A percentile compares a stretch with the other conserved stretches of the same genome.
These are phyloP conservation scores for Habroteleia sp. DNA, from an alignment of 2,888 invertebrate species.

Conservation along the genomic window DNA sequence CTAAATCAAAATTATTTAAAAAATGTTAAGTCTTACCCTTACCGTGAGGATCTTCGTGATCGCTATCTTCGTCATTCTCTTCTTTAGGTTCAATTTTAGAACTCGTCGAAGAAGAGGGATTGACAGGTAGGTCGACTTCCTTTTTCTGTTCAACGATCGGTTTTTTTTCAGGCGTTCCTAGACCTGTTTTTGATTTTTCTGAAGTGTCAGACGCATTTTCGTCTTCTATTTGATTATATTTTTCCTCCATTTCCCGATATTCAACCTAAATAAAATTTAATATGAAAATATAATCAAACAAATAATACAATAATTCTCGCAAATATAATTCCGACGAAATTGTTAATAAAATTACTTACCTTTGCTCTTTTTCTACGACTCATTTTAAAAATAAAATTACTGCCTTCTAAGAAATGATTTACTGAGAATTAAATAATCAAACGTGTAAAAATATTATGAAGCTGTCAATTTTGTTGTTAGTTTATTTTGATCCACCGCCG, in stretches of 20 bases:
- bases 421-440: neutral
- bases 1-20: constrained; percentile 45
- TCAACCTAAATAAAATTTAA: constrained; percentile 82
- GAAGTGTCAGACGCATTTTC: constrained; percentile 85
- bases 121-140: constrained; percentile 82
- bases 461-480: constrained; percentile 49
- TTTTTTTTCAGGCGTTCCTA: constrained; percentile 79
- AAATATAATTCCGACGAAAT: no score
- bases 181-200: constrained; percentile 84
- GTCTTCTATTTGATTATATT: constrained; percentile 84
- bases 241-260: constrained; percentile 86
- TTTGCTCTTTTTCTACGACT: constrained; percentile 84
- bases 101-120: constrained; percentile 82
- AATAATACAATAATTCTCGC: neutral
- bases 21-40: constrained; percentile 68
- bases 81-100: constrained; percentile 81
- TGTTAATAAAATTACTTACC: constrained; percentile 74
- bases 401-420: no score
- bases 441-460: constrained; percentile 31
- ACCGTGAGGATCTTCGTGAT: constrained; percentile 85
- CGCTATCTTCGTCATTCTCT: constrained; percentile 84
- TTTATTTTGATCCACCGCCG: constrained; percentile 64
- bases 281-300: constrained; percentile 2
- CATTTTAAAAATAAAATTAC: constrained; percentile 79
- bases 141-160: constrained; percentile 81